Percentiles rank a stretch among this genome's conserved stretches.
Conservation (phyloP, 2,113 vertebrate species). For the Ameiurus melas region DNA sequence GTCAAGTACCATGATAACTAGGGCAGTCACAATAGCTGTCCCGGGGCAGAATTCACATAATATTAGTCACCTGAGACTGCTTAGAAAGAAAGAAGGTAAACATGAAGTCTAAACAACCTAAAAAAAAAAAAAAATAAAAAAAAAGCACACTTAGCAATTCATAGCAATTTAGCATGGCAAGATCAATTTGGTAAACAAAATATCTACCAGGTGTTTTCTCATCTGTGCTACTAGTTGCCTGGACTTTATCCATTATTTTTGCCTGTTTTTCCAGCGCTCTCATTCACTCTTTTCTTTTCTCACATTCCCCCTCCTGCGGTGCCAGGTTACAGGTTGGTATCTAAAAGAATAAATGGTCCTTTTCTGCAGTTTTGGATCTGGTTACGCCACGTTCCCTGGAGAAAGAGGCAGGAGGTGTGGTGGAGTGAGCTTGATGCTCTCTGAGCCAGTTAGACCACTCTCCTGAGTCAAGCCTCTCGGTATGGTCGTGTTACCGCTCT, state of each 20-base stretch:
- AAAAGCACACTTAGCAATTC: too few species aligned
- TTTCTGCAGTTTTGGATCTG: slow-evolving; percentile 70
- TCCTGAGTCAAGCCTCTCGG: slow-evolving; percentile 55
- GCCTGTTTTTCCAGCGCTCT: slow-evolving; percentile 56
- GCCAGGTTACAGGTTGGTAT: slow-evolving; percentile 75
- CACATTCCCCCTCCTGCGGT: slow-evolving; percentile 57
- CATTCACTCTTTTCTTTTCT: slow-evolving; percentile 62
- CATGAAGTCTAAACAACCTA: neutral
- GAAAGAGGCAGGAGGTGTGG: slow-evolving; percentile 60
- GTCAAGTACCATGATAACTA: slow-evolving; percentile 58
- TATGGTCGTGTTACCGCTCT: slow-evolving; percentile 52
- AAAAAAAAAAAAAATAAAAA: too few species aligned
- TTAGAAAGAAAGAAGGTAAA: slow-evolving; percentile 1
- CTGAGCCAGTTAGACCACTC: slow-evolving; percentile 68
- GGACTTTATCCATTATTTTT: slow-evolving; percentile 46
- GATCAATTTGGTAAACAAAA: neutral
- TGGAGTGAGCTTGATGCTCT: slow-evolving; percentile 61
- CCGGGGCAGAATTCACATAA: slow-evolving; percentile 36
- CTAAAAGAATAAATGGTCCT: slow-evolving; percentile 76
- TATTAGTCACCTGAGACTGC: slow-evolving; percentile 53
- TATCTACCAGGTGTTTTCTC: neutral
- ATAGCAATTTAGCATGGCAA: neutral
- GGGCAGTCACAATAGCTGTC: slow-evolving; percentile 61
- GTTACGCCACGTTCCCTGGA: slow-evolving; percentile 68
- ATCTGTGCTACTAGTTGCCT: neutral